Conservation (phyloP, 2,113 vertebrate species). For the Rhombomys opimus region DNA sequence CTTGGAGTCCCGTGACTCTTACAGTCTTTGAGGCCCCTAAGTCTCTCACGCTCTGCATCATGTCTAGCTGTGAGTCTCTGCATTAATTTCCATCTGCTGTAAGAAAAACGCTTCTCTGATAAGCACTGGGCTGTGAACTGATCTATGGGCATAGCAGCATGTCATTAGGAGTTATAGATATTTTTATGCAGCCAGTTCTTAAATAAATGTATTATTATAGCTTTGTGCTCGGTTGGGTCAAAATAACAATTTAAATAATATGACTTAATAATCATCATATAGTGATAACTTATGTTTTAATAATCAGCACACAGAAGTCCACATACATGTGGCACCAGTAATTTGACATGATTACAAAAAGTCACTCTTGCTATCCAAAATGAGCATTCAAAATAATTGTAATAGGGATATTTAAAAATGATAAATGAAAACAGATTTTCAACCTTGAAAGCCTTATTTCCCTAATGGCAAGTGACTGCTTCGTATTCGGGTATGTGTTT, state of each 20-base stretch:
- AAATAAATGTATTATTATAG: neutral
- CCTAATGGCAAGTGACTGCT: neutral
- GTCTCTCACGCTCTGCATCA: neutral
- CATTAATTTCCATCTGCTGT: neutral
- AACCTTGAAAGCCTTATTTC: conserved; percentile 51
- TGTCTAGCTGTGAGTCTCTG: neutral
- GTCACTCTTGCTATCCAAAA: neutral
- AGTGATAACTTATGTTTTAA: neutral
- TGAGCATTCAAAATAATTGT: conserved; percentile 45
- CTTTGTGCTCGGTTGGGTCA: neutral
- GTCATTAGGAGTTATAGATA: neutral
- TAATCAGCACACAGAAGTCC: neutral
- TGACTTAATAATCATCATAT: neutral
- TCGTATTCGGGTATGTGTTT: conserved; percentile 21
- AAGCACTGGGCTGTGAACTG: neutral
- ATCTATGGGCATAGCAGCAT: neutral
- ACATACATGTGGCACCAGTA: neutral
- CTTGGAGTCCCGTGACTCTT: neutral
- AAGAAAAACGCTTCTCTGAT: neutral
- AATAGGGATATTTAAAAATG: conserved; percentile 7
- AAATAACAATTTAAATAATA: conserved; percentile 27
- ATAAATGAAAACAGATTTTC: conserved; percentile 54
- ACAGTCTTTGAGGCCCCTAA: too few species aligned
- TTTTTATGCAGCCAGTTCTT: conserved; percentile 8
- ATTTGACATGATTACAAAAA: neutral